phyloP scores from a whole-genome alignment of 2,888 invertebrate genomes.

The Scrobipalpa costella region DNA sequence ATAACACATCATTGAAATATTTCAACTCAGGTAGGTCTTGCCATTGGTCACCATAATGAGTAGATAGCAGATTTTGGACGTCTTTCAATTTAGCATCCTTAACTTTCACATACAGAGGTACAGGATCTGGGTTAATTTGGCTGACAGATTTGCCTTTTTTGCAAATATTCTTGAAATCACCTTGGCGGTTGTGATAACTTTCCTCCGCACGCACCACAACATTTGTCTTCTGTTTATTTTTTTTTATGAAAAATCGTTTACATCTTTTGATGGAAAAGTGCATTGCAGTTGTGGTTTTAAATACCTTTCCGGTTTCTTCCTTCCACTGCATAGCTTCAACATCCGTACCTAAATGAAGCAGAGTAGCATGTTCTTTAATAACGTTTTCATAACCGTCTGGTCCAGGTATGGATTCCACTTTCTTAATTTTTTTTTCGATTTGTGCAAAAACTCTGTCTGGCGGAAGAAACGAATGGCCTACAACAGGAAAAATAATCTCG shows the following conservation, averaged over 20 bases:
- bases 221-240: conserved; percentile 32
- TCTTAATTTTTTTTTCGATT: conserved; percentile 36
- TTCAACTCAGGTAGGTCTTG: conserved; percentile 28
- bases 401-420: conserved; percentile 30
- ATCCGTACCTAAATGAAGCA: conserved; percentile 27
- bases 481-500: conserved; percentile 37
- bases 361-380: conserved; percentile 34
- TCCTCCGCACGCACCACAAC: conserved; percentile 33
- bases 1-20: too few relatives aligned
- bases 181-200: conserved; percentile 29
- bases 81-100: conserved; percentile 31
- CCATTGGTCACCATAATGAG: conserved; percentile 31
- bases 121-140: conserved; percentile 31
- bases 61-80: conserved; percentile 30
- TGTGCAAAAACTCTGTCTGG: conserved; percentile 37
- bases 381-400: conserved; percentile 33
- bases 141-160: conserved; percentile 32
- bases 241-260: conserved; percentile 33
- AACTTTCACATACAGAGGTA: conserved; percentile 31
- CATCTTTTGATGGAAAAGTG: conserved; percentile 32
- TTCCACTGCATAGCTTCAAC: conserved; percentile 30
- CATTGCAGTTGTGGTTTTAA: conserved; percentile 30
- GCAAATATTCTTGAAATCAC: conserved; percentile 31
- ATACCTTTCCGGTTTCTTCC: conserved; percentile 27
- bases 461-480: conserved; percentile 39